These are phyloP conservation scores for Dinocampus coccinellae DNA, from an alignment of 2,888 invertebrate species.

Conservation along the genomic window DNA sequence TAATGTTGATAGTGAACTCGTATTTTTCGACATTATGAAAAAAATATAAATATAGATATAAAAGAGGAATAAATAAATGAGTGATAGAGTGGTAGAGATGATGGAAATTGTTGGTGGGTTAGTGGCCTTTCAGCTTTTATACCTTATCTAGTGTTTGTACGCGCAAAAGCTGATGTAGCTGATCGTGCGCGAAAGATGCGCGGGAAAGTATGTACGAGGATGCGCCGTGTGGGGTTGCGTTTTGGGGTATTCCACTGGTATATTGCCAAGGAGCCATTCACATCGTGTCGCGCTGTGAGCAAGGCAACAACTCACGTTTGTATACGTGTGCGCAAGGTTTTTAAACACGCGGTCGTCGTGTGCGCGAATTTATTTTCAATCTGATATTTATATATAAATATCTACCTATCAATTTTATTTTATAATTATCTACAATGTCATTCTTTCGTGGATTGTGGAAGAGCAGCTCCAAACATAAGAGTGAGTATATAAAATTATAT, in stretches of 20 bases:
- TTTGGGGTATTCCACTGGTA: conserved; percentile 47
- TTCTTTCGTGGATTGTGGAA: conserved; percentile 78
- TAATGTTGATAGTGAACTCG: not conserved
- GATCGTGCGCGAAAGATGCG: not conserved
- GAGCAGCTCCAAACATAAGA: conserved; percentile 78
- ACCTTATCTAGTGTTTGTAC: not conserved
- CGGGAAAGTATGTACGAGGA: conserved; percentile 33
- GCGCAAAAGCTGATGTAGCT: not conserved
- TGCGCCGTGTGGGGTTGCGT: conserved; percentile 48
- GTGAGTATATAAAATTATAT: conserved; percentile 70
- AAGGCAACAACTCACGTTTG: conserved; percentile 48
- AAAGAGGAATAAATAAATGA: not conserved
- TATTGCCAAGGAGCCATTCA: conserved; percentile 53
- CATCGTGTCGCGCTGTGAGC: conserved; percentile 57
- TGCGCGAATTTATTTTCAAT: not conserved
- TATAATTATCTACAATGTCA: conserved; percentile 67
- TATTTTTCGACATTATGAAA: not conserved
- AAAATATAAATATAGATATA: not conserved
- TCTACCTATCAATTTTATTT: not conserved
- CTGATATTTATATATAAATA: too few species aligned
- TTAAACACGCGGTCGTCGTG: not conserved
- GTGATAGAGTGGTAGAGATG: not conserved
- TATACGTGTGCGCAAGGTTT: conserved; percentile 25
- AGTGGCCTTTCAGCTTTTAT: conserved; percentile 1
- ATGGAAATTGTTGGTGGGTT: conserved; percentile 29